Conservation (phyloP, 92 coral and sea anemone species). For the Epizoanthus rinbou region DNA sequence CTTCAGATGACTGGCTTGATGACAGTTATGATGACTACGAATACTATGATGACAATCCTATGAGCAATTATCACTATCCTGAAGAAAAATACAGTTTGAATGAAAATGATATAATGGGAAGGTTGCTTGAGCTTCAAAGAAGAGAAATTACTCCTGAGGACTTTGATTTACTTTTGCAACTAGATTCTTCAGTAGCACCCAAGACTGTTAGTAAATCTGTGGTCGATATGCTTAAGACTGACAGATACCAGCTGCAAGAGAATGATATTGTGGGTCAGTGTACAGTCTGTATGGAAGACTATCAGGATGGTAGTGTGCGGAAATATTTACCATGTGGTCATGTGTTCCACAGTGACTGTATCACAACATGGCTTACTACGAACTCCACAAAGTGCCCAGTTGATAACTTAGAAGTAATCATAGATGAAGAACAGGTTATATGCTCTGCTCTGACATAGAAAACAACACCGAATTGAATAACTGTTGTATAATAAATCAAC, state of each 20-base stretch:
- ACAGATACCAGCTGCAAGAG: slow-evolving; percentile 32
- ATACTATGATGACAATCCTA: no score
- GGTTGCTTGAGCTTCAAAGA: slow-evolving; percentile 61
- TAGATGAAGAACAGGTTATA: no score
- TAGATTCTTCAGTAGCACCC: slow-evolving; percentile 68
- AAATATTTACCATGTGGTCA: slow-evolving; percentile 81
- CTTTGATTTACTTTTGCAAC: slow-evolving; percentile 76
- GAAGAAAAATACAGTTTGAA: slow-evolving; percentile 30
- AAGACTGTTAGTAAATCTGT: slow-evolving; percentile 65
- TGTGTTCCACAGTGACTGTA: slow-evolving; percentile 79
- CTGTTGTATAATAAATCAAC: no score
- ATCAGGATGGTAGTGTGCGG: slow-evolving; percentile 61
- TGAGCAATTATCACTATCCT: no score
- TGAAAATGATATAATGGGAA: slow-evolving; percentile 41
- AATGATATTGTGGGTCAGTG: slow-evolving; percentile 50
- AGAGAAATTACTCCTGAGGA: slow-evolving; percentile 96
- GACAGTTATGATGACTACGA: not conserved
- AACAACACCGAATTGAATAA: no score
- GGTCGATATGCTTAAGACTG: slow-evolving; percentile 54
- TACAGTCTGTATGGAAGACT: slow-evolving; percentile 87
- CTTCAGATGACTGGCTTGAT: not conserved
- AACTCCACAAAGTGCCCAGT: slow-evolving; percentile 88
- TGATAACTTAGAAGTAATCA: slow-evolving; percentile 77
- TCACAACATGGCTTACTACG: slow-evolving; percentile 75
- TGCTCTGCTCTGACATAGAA: no score